These are phyloP conservation scores for Ianthella basta DNA, from an alignment of 37 sponge, comb jelly and placozoan genomes.

Conservation along the genomic window DNA sequence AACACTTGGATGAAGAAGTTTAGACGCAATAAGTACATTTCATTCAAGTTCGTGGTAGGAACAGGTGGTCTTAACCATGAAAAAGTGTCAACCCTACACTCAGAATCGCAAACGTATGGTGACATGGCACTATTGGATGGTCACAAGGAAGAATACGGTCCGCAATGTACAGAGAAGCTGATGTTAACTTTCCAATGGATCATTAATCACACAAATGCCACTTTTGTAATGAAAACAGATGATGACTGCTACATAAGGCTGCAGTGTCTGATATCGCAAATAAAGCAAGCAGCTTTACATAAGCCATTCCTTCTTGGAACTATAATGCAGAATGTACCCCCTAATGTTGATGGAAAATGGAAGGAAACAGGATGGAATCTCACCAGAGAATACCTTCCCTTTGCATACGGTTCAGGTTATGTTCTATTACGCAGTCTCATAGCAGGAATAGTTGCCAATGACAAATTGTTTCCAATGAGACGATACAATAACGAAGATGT, in stretches of 20 bases:
- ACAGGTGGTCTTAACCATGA: not conserved
- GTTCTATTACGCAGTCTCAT: not conserved
- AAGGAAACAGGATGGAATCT: not conserved
- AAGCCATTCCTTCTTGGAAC: not conserved
- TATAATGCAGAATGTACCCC: not conserved
- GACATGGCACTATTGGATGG: not conserved
- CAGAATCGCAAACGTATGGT: not conserved
- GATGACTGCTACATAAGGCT: conserved; percentile 10
- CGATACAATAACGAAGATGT: not conserved
- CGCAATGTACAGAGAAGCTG: not conserved
- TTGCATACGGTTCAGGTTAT: not conserved
- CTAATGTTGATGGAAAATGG: not conserved
- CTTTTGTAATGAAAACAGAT: not conserved
- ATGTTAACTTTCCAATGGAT: not conserved
- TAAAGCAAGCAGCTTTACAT: too few species aligned
- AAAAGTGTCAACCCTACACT: not conserved
- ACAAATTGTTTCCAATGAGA: not conserved
- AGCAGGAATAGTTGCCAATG: not conserved
- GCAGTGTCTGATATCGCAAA: not conserved
- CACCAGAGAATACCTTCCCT: not conserved
- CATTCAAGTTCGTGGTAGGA: not conserved
- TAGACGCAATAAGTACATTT: not conserved
- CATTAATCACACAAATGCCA: not conserved
- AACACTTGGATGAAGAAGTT: conserved; percentile 9
- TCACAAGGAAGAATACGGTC: not conserved